Conservation (phyloP, 1,140 invertebrate species). For the Aporrectodea caliginosa region DNA sequence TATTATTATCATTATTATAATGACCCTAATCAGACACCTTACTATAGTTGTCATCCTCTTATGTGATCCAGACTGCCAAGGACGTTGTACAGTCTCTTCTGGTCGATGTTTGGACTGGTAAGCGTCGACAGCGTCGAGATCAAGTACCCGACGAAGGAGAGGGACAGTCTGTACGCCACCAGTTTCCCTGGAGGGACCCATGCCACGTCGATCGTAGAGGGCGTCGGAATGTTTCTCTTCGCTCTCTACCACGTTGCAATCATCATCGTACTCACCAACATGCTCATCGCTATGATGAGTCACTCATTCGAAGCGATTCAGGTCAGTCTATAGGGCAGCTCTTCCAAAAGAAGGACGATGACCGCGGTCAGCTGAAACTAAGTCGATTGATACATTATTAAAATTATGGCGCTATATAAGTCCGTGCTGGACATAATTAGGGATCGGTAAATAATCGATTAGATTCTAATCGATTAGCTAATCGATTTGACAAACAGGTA, state of each 20-base stretch:
- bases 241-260: conserved; percentile 59
- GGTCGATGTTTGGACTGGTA: conserved; percentile 71
- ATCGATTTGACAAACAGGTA: too few relatives aligned
- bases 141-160: conserved; percentile 26
- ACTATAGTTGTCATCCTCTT: too few relatives aligned
- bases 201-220: conserved; percentile 48
- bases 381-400: too few relatives aligned
- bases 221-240: conserved; percentile 60
- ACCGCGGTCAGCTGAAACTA: too few relatives aligned
- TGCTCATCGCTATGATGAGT: conserved; percentile 64
- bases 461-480: too few relatives aligned
- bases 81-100: conserved; percentile 69
- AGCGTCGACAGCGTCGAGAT: conserved; percentile 51
- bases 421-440: too few relatives aligned
- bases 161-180: neutral
- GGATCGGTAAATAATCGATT: too few relatives aligned
- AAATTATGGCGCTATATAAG: too few relatives aligned
- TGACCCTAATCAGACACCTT: too few relatives aligned
- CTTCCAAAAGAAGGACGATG: too few relatives aligned
- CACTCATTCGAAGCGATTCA: conserved; percentile 62
- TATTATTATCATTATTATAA: too few relatives aligned
- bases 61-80: conserved; percentile 60
- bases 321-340: too few relatives aligned
- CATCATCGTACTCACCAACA: conserved; percentile 63
- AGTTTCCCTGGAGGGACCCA: conserved; percentile 23